A percentile compares a stretch with the other conserved stretches of the same genome.
These are phyloP conservation scores for Poeciliopsis turneri DNA, from an alignment of 2,797 vertebrate genomes.

Conservation along the genomic window DNA sequence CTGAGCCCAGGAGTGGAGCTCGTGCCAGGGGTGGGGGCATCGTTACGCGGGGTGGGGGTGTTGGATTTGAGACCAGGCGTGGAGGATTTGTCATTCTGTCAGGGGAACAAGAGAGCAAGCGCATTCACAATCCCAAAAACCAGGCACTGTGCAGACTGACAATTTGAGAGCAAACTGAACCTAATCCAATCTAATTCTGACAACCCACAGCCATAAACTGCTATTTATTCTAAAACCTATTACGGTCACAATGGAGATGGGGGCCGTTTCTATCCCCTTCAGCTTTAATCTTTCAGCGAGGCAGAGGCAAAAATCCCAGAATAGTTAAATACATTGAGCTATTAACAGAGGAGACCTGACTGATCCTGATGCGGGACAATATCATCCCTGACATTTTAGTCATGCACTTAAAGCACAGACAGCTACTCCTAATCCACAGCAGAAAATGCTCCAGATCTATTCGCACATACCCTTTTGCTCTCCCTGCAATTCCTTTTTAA, in stretches of 20 bases:
- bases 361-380: slow-evolving; percentile 81
- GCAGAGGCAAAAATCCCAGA: slow-evolving; percentile 70
- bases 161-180: slow-evolving; percentile 77
- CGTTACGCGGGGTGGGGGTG: slow-evolving; percentile 95
- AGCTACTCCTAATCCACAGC: slow-evolving; percentile 78
- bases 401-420: slow-evolving; percentile 81
- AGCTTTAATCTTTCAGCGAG: slow-evolving; percentile 78
- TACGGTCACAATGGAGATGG: slow-evolving; percentile 82
- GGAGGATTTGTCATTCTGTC: slow-evolving; percentile 98
- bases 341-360: slow-evolving; percentile 79
- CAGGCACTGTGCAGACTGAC: slow-evolving; percentile 75
- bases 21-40: slow-evolving; percentile 96
- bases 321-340: slow-evolving; percentile 83
- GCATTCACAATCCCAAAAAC: slow-evolving; percentile 67
- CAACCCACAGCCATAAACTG: slow-evolving; percentile 80
- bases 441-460: slow-evolving; percentile 70
- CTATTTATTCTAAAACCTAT: slow-evolving; percentile 86
- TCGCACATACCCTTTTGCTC: slow-evolving; percentile 67
- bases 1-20: slow-evolving; percentile 95
- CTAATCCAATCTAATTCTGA: slow-evolving; percentile 84
- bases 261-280: slow-evolving; percentile 79
- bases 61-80: slow-evolving; percentile 98
- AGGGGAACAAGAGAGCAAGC: slow-evolving; percentile 62
- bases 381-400: slow-evolving; percentile 83
- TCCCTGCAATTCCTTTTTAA: slow-evolving; percentile 59